These are phyloP conservation scores for Colistium nudipinnis DNA, from an alignment of 2,113 vertebrate genomes.

Conservation along the genomic window DNA sequence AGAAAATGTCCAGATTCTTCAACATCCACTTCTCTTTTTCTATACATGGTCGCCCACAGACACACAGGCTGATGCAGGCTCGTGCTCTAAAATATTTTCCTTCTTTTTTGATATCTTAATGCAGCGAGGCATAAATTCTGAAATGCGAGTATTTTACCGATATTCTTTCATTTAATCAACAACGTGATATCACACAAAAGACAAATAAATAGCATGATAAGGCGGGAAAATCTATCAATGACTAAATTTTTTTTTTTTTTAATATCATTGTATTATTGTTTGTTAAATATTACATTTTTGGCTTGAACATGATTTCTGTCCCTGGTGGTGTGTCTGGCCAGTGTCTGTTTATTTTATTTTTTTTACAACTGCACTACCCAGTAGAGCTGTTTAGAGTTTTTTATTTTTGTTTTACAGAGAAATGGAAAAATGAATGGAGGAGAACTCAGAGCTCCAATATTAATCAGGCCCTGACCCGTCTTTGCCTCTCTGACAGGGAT, in stretches of 20 bases:
- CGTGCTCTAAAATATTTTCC: not conserved
- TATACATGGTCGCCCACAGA: not conserved
- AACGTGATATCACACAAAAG: not conserved
- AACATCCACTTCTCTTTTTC: not conserved
- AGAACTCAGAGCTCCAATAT: constrained; percentile 18
- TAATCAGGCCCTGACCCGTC: constrained; percentile 21
- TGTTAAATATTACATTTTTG: not conserved
- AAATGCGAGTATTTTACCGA: too few relatives aligned
- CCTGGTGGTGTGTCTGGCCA: not conserved
- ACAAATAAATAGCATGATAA: not conserved
- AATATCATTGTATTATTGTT: too few relatives aligned
- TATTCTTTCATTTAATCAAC: not conserved
- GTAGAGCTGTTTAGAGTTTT: constrained; percentile 5
- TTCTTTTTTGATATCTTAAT: not conserved
- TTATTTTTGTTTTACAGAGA: not conserved
- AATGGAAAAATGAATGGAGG: not conserved
- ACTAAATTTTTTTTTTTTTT: too few relatives aligned
- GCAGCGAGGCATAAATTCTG: too few relatives aligned
- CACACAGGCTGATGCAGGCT: not conserved
- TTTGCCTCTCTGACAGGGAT: constrained; percentile 8
- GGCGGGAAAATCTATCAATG: not conserved
- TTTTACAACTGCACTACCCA: not conserved
- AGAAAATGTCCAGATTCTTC: not conserved
- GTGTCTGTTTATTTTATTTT: not conserved
- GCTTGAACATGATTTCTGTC: not conserved